Evolutionary conservation across 2,113 vertebrate species (phyloP), one percentile per base, ranked within the genome.

Genomic region (Syngnathus scovelli): DNA sequence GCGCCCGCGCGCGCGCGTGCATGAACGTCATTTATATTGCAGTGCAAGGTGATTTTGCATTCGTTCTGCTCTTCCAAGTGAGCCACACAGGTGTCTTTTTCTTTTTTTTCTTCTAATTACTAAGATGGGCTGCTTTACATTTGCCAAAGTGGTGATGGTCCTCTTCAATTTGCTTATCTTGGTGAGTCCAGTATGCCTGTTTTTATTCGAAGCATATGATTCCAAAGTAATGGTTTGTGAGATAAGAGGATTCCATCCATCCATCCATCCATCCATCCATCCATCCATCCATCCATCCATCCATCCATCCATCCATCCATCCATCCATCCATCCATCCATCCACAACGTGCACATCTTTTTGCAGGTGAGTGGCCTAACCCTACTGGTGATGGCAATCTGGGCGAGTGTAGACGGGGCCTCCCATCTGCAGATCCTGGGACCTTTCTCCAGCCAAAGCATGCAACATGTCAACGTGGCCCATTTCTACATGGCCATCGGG

Each of bases 111-210:
- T 62, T 49, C 78, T 71, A 68, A 81, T 78, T 11, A 48, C 83
- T 88, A 92, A 89, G 84, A 98, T 98, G 96, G 86, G 91, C 69
- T 93, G 88, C 88, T 95, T 94, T 87, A 90, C 83, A 65, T 94
- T 95, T 69, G 75, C 95, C 85, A 96, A 95, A 85, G 78, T 91
- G 46, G 89, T 93, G 86, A 95, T 94, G 93, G 43, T 93, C 78
- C 64, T 97, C 67, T 95, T 95, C 91, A 96, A 95, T 86, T 77
- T 94, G 72, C 64, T 91, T 74, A 94, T 96, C 78, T 94, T 93
- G 48, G 96, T 98, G 91, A 98, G 96, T 95, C 86, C 55, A 19
- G 7, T 43, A 68, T 82, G 52, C 41, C n/a, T 39, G 39, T 18
- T 7, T n/a, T 43, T 9, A 43, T 23, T n/a, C 6, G 6, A 38